A percentile compares a stretch with the other conserved stretches of the same genome.
phyloP scores from a whole-genome alignment of 35 echinoderm and acorn worm genomes.

The Apostichopus californicus region DNA sequence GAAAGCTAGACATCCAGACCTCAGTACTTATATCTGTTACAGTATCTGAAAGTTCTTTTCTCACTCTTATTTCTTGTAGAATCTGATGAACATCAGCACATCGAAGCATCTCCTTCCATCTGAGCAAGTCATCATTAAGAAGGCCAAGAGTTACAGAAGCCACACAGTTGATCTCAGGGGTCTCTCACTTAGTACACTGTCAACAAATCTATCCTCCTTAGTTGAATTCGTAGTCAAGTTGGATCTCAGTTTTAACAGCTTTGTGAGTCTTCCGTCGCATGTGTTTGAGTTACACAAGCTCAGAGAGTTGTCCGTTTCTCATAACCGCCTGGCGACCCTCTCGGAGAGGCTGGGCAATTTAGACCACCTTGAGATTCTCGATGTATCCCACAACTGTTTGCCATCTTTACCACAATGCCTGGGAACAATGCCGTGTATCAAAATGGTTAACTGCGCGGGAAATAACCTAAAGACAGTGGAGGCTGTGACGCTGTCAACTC shows the following conservation, averaged over 20 bases:
- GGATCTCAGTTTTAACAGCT: slow-evolving; percentile 75
- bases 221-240: slow-evolving; percentile 39
- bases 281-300: slow-evolving; percentile 58
- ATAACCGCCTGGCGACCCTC: slow-evolving; percentile 56
- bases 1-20: background rate
- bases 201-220: background rate
- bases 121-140: slow-evolving; percentile 55
- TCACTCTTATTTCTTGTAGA: background rate
- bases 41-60: background rate
- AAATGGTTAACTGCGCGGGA: slow-evolving; percentile 87
- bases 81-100: slow-evolving; percentile 58
- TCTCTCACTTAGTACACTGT: slow-evolving; percentile 39
- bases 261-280: slow-evolving; percentile 61
- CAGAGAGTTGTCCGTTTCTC: slow-evolving; percentile 47
- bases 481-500: slow-evolving; percentile 35
- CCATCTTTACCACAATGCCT: slow-evolving; percentile 63
- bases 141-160: slow-evolving; percentile 15
- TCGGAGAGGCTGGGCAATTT: slow-evolving; percentile 52
- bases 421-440: slow-evolving; percentile 55
- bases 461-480: slow-evolving; percentile 65
- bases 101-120: slow-evolving; percentile 48
- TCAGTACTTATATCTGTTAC: background rate
- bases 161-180: slow-evolving; percentile 66
- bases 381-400: slow-evolving; percentile 84
- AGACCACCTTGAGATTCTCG: slow-evolving; percentile 50